Conservation (phyloP, 1,140 invertebrate species). For the Scaptodrosophila lebanonensis region DNA sequence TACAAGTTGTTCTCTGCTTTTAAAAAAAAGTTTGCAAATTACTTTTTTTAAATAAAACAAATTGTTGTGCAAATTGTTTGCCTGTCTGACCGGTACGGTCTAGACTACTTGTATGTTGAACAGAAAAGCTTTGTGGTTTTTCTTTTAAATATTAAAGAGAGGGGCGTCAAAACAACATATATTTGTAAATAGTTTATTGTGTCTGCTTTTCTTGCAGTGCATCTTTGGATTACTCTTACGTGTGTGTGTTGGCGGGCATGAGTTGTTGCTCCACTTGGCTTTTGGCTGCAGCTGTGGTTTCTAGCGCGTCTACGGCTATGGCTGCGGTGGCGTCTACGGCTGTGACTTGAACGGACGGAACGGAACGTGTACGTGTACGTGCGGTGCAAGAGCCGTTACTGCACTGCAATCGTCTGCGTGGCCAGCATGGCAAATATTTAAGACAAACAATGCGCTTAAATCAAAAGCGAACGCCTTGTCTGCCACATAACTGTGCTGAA, state of each 20-base stretch:
- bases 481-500: constrained; percentile 62
- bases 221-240: background rate
- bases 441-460: constrained; percentile 71
- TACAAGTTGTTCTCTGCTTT: too few species aligned
- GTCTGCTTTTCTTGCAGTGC: too few species aligned
- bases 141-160: too few species aligned
- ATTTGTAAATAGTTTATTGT: too few species aligned
- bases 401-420: constrained; percentile 62
- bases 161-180: too few species aligned
- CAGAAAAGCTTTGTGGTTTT: too few species aligned
- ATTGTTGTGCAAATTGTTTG: too few species aligned
- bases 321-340: constrained; percentile 3
- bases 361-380: constrained; percentile 45
- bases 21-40: too few species aligned
- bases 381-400: too few species aligned
- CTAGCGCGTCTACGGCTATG: background rate
- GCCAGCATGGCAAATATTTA: constrained; percentile 71
- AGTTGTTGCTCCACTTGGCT: constrained; percentile 6
- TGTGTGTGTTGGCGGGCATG: background rate
- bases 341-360: constrained; percentile 7
- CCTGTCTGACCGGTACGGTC: too few species aligned
- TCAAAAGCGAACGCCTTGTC: constrained; percentile 70
- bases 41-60: too few species aligned
- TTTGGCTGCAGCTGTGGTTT: constrained; percentile 41
- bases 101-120: too few species aligned